Evolutionary conservation across 2,888 invertebrate genomes (phyloP), one percentile per base, ranked within the genome.

Genomic region (Cantharis flavilabris): DNA sequence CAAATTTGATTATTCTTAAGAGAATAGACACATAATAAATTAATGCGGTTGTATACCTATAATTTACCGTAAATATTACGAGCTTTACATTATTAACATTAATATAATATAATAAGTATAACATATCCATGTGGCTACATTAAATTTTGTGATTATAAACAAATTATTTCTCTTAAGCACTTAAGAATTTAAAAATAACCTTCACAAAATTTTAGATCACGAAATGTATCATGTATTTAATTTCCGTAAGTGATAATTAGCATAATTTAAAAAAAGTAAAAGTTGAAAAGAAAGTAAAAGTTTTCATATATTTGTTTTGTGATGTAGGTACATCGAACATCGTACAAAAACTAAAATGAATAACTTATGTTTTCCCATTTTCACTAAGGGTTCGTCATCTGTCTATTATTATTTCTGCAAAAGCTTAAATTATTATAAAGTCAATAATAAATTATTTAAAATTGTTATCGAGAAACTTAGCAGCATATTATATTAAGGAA

Each of bases 171-270:
- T 49, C 49, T n/a, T 13, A n/a, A 49, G 49, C 49, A 49, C 49
- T 49, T 49, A 49, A 49, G 49, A n/a, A 9, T 49, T 49, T 49
- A 49, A 62, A 33, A 49, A 70, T 62, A 70, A 49, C 70, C 70
- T 70, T 70, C 70, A 49, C 20, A 49, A 67, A 33, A 16, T 70
- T 70, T 70, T 70, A 20, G 49, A 70, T 70, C 70, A 70, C 70
- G 70, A 70, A 70, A 70, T 67, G 65, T 67, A 67, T 67, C 65
- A 67, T 23, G 65, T 26, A 67, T 23, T 67, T 67, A 67, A 67
- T 67, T 67, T 67, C 65, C 65, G 65, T 67, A 67, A 67, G 65
- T 67, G 65, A 67, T 67, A 67, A 67, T 67, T 67, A 67, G 65
- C 65, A 67, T 67, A 67, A 67, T 67, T 67, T 26, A 67, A 67